phyloP scores from a whole-genome alignment of 2,888 invertebrate genomes.

The Xylota segnis region DNA sequence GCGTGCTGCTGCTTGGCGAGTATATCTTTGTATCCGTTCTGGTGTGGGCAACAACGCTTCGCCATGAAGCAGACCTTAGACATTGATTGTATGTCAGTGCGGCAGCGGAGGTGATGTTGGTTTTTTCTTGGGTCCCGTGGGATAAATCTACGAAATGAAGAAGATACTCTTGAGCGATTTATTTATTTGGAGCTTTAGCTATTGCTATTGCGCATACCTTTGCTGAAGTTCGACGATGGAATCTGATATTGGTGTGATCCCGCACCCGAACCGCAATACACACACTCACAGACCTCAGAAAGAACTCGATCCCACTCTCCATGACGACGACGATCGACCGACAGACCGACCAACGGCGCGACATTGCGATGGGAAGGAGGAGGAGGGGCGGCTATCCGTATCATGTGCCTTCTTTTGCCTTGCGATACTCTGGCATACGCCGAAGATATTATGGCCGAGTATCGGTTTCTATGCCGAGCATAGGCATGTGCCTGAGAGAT shows the following conservation, averaged over 20 bases:
- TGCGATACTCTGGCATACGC: constrained; percentile 71
- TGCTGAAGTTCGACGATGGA: constrained; percentile 44
- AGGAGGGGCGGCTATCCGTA: constrained; percentile 12
- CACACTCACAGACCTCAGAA: constrained; percentile 50
- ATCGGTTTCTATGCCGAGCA: constrained; percentile 58
- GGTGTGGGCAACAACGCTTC: constrained; percentile 24
- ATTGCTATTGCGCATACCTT: constrained; percentile 64
- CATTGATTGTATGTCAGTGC: constrained; percentile 13
- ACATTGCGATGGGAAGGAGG: constrained; percentile 19
- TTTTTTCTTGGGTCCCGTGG: constrained; percentile 58
- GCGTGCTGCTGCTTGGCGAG: constrained; percentile 57
- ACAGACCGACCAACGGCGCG: no score
- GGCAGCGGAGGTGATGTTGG: background rate
- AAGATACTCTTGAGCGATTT: constrained; percentile 66
- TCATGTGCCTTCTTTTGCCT: constrained; percentile 49
- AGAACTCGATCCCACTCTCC: constrained; percentile 37
- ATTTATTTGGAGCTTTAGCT: constrained; percentile 70
- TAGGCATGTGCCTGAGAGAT: constrained; percentile 76
- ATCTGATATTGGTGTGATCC: constrained; percentile 75
- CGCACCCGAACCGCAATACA: constrained; percentile 67
- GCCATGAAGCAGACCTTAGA: constrained; percentile 7
- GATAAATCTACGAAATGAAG: constrained; percentile 71
- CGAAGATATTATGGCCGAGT: constrained; percentile 61
- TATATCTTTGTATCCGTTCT: constrained; percentile 47
- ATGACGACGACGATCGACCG: background rate